These are phyloP conservation scores for Gari tellinella DNA, from an alignment of 2,888 invertebrate genomes.

Conservation along the genomic window DNA sequence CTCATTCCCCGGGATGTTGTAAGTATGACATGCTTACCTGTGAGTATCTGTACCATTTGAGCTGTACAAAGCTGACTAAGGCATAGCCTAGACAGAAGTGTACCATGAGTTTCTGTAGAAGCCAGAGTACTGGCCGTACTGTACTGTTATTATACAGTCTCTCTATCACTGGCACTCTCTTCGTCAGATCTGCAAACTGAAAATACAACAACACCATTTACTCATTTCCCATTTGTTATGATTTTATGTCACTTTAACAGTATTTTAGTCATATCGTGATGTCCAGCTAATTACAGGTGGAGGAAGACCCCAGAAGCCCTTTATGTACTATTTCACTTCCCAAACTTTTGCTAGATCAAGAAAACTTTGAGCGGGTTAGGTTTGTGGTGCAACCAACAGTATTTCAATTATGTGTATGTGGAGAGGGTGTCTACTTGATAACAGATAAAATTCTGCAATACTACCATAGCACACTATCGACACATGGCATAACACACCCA, in stretches of 20 bases:
- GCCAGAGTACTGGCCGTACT: slow-evolving; percentile 62
- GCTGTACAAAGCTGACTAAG: slow-evolving; percentile 79
- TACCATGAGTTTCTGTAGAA: slow-evolving; percentile 69
- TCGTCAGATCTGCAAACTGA: slow-evolving; percentile 58
- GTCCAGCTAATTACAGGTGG: no score
- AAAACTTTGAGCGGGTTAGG: no score
- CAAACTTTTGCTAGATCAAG: background rate
- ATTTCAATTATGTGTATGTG: no score
- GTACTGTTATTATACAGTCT: background rate
- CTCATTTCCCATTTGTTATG: background rate
- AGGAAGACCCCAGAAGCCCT: no score
- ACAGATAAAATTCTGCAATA: no score
- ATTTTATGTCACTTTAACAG: background rate
- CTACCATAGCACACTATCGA: no score
- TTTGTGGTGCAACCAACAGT: no score
- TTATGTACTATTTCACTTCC: background rate
- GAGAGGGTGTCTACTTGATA: no score
- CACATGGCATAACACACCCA: no score
- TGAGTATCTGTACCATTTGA: slow-evolving; percentile 69
- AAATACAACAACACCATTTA: slow-evolving; percentile 17
- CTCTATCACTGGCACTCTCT: slow-evolving; percentile 36
- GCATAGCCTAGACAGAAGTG: slow-evolving; percentile 78
- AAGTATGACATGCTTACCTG: slow-evolving; percentile 55
- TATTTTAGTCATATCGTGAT: no score
- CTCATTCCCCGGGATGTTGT: no score